Evolutionary conservation across 1,140 invertebrate species (phyloP).

Genomic region (Zaprionus nigranus): DNA sequence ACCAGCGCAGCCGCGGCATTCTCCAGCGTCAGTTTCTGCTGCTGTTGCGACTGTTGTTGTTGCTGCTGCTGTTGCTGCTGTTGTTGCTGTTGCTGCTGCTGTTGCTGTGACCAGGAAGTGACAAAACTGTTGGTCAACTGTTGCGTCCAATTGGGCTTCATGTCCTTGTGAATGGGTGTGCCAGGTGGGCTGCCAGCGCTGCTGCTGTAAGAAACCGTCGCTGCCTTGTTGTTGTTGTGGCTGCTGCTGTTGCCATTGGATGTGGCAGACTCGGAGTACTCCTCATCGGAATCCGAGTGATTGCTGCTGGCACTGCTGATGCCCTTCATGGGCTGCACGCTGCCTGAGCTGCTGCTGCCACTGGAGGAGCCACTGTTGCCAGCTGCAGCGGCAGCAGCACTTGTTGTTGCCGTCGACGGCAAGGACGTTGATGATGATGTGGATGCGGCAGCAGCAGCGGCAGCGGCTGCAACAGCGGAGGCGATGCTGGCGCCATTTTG

Average conservation of each 20-base stretch:
- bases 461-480: constrained; percentile 17
- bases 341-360: constrained; percentile 78
- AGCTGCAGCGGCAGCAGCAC: constrained; percentile 14
- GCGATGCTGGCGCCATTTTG: constrained; percentile 31
- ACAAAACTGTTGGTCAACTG: constrained; percentile 82
- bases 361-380: constrained; percentile 31
- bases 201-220: constrained; percentile 78
- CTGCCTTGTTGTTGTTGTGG: constrained; percentile 14
- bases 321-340: constrained; percentile 72
- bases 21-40: constrained; percentile 68
- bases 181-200: constrained; percentile 86
- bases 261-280: constrained; percentile 85
- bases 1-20: constrained; percentile 62
- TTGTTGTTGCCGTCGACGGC: constrained; percentile 26
- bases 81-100: constrained; percentile 77
- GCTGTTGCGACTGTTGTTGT: constrained; percentile 64
- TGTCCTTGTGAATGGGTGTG: constrained; percentile 86
- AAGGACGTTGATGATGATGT: constrained; percentile 18
- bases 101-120: constrained; percentile 81
- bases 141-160: constrained; percentile 78
- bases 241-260: constrained; percentile 41
- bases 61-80: constrained; percentile 62
- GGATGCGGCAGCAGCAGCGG: constrained; percentile 25
- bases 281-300: constrained; percentile 91
- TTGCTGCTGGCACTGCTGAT: constrained; percentile 88